Percentiles rank a stretch among this genome's conserved stretches.
Evolutionary conservation across 2,113 vertebrate genomes (phyloP).

Genomic region (Melanocharis versteri): DNA sequence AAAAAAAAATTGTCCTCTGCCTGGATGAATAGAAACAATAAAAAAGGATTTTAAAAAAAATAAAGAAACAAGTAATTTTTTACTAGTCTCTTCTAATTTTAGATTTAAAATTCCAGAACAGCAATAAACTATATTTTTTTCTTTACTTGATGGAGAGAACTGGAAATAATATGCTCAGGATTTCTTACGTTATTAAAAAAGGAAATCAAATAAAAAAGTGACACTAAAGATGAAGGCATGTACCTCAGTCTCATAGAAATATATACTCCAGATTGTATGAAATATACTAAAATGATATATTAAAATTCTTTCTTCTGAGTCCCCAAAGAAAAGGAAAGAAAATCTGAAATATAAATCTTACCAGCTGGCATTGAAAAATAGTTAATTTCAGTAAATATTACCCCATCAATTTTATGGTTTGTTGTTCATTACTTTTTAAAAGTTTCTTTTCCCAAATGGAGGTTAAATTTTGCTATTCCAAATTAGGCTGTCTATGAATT

Average conservation of each 20-base stretch:
- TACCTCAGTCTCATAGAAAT: not conserved
- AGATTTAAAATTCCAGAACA: not conserved
- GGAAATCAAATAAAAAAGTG: not conserved
- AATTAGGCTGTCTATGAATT: not conserved
- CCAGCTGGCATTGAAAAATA: not conserved
- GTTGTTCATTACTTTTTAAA: not conserved
- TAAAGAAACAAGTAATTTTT: not conserved
- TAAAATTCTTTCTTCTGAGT: not conserved
- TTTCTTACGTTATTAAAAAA: not conserved
- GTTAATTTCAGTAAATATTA: not conserved
- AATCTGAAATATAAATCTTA: not conserved
- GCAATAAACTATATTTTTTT: not conserved
- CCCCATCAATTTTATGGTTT: not conserved
- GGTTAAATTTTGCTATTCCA: not conserved
- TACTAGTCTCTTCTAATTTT: not conserved
- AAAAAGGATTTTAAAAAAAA: not conserved
- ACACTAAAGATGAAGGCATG: not conserved
- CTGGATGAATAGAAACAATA: not conserved
- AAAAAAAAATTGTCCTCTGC: not conserved
- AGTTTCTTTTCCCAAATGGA: fast-evolving
- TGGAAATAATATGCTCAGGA: not conserved
- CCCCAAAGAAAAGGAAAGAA: not conserved
- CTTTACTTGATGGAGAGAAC: not conserved
- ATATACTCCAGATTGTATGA: not conserved
- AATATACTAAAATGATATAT: not conserved